Base-by-base conservation (phyloP, 2,113 vertebrate genomes). In the Sceloporus tristichus region DNA sequence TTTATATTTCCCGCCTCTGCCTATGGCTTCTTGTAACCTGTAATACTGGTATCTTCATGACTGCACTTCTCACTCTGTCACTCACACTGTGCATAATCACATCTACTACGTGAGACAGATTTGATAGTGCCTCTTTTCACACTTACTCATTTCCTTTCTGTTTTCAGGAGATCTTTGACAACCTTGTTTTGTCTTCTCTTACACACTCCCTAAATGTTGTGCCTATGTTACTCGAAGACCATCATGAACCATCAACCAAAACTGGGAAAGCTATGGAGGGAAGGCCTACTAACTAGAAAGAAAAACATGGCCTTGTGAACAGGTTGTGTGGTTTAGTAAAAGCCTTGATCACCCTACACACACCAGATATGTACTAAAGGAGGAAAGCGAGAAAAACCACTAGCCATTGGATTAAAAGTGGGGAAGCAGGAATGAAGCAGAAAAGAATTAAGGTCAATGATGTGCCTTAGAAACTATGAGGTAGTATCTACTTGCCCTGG, bases 101-200 rank as follows among this genome's bases (percentile, higher is more conserved):
- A 18, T 82, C 23, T 29, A 42, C 34, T 27, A 73, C 21, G 2
- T 9, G 4, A 5, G 29, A 7, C 29, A 2, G 2, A 27, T 83
- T 29, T 18, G 13, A 42, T 2, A 83, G 6, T 62, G 38, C 38
- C 2, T 62, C 11, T 68, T 77, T 18, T 81, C 38, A 68, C 38
- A 82, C 11, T 65, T 25, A 82, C 16, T 21, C 29, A 54, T 27
- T 34, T 73, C 82, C 59, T 85, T 78, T 85, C 40, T 16, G 18
- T 3, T 82, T 73, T 29, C 27, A 73, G 18, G 21, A 68, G 18
- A 79, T 34, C 9, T 70, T 82, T 53, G 59, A 34, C 13, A 23
- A 48, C 34, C 23, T 27, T 5, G 19, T 3, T 42, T 40, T 0
- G 0, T 29, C 16, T 8, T 4, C 4, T 9, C 9, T 40, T 4